A percentile compares a stretch with the other conserved stretches of the same genome.
These are phyloP conservation scores for Triplophysa bombifrons DNA, from an alignment of 2,797 vertebrate species.

Conservation along the genomic window DNA sequence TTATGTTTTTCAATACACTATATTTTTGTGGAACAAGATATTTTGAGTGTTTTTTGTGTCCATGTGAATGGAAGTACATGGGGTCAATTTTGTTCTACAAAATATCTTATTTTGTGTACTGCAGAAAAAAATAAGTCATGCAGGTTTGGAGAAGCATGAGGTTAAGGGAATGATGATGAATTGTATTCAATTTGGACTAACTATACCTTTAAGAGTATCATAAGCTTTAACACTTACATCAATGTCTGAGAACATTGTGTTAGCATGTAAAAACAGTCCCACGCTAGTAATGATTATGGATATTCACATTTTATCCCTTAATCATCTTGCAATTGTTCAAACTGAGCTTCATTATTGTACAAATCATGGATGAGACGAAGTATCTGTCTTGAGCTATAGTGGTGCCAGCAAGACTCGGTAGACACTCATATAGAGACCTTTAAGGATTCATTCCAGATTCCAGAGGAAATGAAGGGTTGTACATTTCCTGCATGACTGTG, in stretches of 20 bases:
- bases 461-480: slow-evolving; percentile 63
- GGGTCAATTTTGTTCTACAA: no score
- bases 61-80: no score
- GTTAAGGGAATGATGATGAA: no score
- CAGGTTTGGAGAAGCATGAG: no score
- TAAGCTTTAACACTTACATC: not conserved
- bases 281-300: not conserved
- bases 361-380: slow-evolving; percentile 18
- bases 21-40: no score
- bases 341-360: slow-evolving; percentile 22
- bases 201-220: not conserved
- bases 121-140: no score
- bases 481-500: slow-evolving; percentile 54
- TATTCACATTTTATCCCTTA: slow-evolving; percentile 32
- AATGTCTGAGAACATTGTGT: not conserved
- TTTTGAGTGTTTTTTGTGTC: no score
- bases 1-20: no score
- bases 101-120: no score
- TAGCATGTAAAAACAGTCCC: not conserved
- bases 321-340: slow-evolving; percentile 4
- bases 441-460: slow-evolving; percentile 55
- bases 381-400: slow-evolving; percentile 25
- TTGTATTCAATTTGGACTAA: no score
- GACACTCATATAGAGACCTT: slow-evolving; percentile 46
- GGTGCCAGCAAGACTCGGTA: slow-evolving; percentile 41